Conservation (phyloP, 2,797 vertebrate genomes). For the Gobionotothen gibberifrons region DNA sequence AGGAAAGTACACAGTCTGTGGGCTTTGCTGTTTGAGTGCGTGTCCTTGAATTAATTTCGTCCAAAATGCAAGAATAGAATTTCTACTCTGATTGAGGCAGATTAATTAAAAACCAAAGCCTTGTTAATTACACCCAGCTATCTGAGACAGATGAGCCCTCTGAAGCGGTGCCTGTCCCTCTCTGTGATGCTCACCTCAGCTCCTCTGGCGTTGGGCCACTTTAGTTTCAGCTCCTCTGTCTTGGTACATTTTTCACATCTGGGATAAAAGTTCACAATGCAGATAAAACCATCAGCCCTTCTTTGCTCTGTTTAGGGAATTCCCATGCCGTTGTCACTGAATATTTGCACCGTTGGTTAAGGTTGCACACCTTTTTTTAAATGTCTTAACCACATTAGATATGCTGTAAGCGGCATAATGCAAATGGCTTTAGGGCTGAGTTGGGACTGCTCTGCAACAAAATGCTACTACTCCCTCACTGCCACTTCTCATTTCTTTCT, state of each 20-base stretch:
- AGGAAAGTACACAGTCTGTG: conserved; percentile 18
- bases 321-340: conserved; percentile 1
- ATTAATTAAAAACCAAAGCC: conserved; percentile 77
- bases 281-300: conserved; percentile 18
- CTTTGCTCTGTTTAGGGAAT: conserved; percentile 14
- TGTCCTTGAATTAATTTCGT: conserved; percentile 65
- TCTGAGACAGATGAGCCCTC: conserved; percentile 68
- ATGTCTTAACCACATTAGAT: conserved; percentile 11
- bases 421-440: conserved; percentile 41
- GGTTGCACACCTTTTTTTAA: conserved; percentile 12
- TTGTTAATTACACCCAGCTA: conserved; percentile 72
- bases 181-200: conserved; percentile 54
- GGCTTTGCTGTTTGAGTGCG: conserved; percentile 31
- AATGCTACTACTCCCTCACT: conserved; percentile 56
- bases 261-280: conserved; percentile 20
- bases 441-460: conserved; percentile 43
- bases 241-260: conserved; percentile 22
- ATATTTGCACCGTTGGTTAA: neutral
- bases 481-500: conserved; percentile 71
- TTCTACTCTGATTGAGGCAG: conserved; percentile 54
- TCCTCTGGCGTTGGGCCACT: conserved; percentile 50
- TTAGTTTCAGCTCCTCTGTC: conserved; percentile 31
- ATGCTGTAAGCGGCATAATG: conserved; percentile 12
- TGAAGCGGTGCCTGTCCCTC: conserved; percentile 55
- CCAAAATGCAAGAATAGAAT: conserved; percentile 65